phyloP scores from a whole-genome alignment of 2,888 invertebrate genomes.

The Ditula angustiorana region DNA sequence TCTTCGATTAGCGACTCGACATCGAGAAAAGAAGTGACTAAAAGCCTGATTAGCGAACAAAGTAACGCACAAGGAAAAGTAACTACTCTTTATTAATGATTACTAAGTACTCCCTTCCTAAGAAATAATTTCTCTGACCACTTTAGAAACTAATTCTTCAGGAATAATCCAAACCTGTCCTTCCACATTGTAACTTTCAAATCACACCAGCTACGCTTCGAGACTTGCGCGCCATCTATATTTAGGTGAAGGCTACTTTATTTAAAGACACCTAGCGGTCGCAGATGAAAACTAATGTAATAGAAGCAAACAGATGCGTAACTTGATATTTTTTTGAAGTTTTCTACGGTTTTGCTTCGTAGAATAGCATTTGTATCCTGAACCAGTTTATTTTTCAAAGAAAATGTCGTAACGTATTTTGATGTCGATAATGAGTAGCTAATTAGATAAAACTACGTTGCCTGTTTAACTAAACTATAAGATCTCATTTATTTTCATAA shows the following conservation, averaged over 20 bases:
- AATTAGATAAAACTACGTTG: no score
- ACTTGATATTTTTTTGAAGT: no score
- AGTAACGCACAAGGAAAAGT: not conserved
- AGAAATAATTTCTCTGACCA: slow-evolving; percentile 24
- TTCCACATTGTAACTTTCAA: slow-evolving; percentile 14
- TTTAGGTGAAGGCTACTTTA: not conserved
- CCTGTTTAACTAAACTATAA: no score
- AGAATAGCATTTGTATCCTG: not conserved
- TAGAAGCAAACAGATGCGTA: not conserved
- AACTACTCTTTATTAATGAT: not conserved
- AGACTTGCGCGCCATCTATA: slow-evolving; percentile 18
- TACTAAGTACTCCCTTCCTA: slow-evolving; percentile 1
- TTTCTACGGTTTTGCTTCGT: not conserved
- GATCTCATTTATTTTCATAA: no score
- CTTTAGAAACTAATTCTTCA: not conserved
- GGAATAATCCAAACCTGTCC: slow-evolving; percentile 17
- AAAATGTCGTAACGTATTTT: no score
- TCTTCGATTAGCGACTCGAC: no score
- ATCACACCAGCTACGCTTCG: not conserved
- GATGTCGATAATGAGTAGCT: no score
- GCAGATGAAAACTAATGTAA: not conserved
- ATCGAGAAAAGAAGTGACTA: no score
- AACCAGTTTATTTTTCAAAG: no score
- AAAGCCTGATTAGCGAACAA: not conserved
- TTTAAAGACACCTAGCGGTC: slow-evolving; percentile 3